Percentiles rank a stretch among this genome's conserved stretches.
phyloP scores from a whole-genome alignment of 2,888 invertebrate genomes.

The Atrina japonica region DNA sequence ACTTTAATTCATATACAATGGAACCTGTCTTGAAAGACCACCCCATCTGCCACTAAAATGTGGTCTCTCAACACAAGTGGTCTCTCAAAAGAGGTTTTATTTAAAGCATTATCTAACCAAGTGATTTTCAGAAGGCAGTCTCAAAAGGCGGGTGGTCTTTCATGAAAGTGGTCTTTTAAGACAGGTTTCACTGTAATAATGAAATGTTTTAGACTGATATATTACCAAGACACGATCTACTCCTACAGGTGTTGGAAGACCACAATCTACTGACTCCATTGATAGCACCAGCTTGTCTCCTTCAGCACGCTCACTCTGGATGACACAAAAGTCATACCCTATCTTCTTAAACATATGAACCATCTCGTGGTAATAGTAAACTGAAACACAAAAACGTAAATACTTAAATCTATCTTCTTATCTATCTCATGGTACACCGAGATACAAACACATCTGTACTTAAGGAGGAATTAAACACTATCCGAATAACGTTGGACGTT shows the following conservation, averaged over 20 bases:
- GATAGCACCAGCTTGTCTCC: constrained; percentile 72
- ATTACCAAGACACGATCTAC: constrained; percentile 53
- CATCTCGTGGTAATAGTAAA: constrained; percentile 76
- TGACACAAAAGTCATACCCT: constrained; percentile 71
- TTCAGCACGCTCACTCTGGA: constrained; percentile 74
- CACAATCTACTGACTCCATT: constrained; percentile 67
- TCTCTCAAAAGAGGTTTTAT: no score
- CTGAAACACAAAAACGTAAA: constrained; percentile 52
- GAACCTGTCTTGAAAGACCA: no score
- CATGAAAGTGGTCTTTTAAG: no score
- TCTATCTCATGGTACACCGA: not conserved
- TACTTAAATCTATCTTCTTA: not conserved
- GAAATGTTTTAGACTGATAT: not conserved
- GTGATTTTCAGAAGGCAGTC: no score
- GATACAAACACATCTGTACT: not conserved
- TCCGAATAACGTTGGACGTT: no score
- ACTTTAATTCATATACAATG: no score
- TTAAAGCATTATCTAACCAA: no score
- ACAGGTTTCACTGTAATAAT: no score
- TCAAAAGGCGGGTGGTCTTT: no score
- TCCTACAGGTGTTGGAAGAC: constrained; percentile 50
- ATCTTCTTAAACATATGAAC: constrained; percentile 73
- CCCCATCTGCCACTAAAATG: no score
- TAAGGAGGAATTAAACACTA: no score
- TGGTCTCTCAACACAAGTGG: no score